These are phyloP conservation scores for Graphium colonna DNA, from an alignment of 2,888 invertebrate genomes.

Conservation along the genomic window DNA sequence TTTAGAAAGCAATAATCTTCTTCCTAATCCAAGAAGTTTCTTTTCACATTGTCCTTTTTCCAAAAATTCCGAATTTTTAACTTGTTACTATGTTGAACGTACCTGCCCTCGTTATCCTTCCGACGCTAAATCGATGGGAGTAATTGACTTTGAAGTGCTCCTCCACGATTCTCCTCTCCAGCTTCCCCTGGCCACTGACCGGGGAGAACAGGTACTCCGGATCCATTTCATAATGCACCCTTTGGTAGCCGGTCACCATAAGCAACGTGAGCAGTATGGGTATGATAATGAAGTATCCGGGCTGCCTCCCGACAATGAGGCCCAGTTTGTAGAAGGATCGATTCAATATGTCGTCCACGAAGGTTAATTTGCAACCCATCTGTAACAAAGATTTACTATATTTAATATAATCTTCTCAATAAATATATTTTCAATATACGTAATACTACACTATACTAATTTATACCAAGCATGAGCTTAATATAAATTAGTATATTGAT, in stretches of 20 bases:
- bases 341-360: constrained; percentile 90
- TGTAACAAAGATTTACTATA: constrained; percentile 48
- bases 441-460: too few species aligned
- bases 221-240: constrained; percentile 93
- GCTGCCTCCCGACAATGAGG: constrained; percentile 87
- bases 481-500: too few species aligned
- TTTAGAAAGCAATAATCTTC: too few species aligned
- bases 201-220: constrained; percentile 96
- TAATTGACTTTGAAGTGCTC: constrained; percentile 93
- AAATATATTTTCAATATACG: too few species aligned
- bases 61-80: too few species aligned
- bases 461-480: too few species aligned
- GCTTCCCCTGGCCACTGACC: constrained; percentile 90
- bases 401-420: too few species aligned
- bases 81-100: constrained; percentile 36
- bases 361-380: constrained; percentile 88
- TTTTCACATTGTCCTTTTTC: too few species aligned
- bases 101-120: constrained; percentile 93
- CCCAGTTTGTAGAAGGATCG: constrained; percentile 91
- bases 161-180: constrained; percentile 90
- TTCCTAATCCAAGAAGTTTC: too few species aligned
- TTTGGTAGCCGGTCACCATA: constrained; percentile 93
- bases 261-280: constrained; percentile 90
- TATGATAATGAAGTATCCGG: constrained; percentile 93
- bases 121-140: constrained; percentile 90